These are phyloP conservation scores for Cygnus olor DNA, from an alignment of 2,797 vertebrate species.

Conservation along the genomic window DNA sequence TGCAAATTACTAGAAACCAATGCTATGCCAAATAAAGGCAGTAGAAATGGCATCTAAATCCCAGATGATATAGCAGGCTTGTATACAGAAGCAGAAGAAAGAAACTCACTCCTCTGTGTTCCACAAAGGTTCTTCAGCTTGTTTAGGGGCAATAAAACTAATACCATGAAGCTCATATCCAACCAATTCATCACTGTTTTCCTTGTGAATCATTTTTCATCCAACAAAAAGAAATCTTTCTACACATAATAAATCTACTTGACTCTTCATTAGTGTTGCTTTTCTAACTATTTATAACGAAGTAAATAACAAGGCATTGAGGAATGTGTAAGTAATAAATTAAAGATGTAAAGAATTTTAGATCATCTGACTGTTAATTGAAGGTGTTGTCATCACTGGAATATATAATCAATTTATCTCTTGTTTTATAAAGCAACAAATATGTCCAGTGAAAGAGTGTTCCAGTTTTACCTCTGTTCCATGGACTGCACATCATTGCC, in stretches of 20 bases:
- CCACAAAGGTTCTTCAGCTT: not conserved
- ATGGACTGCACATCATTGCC: not conserved
- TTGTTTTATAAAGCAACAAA: not conserved
- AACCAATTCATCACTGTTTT: not conserved
- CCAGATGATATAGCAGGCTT: not conserved
- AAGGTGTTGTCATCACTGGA: not conserved
- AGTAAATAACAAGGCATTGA: not conserved
- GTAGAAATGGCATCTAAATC: not conserved
- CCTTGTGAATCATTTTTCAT: not conserved
- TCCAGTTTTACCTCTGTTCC: not conserved
- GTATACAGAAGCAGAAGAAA: not conserved
- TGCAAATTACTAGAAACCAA: not conserved
- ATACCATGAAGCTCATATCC: not conserved
- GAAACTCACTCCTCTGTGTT: not conserved
- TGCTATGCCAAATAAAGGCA: not conserved
- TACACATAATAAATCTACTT: not conserved
- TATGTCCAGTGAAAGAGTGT: not conserved
- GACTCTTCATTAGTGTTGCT: not conserved
- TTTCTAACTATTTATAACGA: not conserved
- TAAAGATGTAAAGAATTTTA: not conserved
- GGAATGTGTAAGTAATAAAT: not conserved
- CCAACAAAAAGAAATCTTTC: not conserved
- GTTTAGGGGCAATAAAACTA: not conserved
- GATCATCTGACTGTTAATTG: not conserved
- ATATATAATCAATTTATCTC: not conserved